Percentiles rank a stretch among this genome's conserved stretches.
Conservation (phyloP, 2,888 invertebrate genomes). For the Sthenelais limicola region DNA sequence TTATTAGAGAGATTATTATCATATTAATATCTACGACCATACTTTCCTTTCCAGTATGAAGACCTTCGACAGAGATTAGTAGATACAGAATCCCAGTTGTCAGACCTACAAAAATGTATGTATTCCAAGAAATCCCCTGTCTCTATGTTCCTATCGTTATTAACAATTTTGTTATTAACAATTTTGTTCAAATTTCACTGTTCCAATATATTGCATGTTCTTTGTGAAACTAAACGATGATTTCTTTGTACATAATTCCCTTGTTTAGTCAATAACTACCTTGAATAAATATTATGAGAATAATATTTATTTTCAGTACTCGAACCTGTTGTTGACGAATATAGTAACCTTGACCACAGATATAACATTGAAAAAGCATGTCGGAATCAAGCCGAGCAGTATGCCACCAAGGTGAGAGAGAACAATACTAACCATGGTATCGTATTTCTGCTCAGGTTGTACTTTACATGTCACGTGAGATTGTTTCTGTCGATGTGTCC, state of each 20-base stretch:
- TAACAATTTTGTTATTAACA: no score
- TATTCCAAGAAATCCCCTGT: not conserved
- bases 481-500: no score
- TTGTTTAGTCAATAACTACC: no score
- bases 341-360: constrained; percentile 58
- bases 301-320: constrained; percentile 29
- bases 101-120: constrained; percentile 38
- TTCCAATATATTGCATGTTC: not conserved
- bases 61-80: constrained; percentile 39
- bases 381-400: constrained; percentile 60
- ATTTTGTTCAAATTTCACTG: not conserved
- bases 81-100: constrained; percentile 42
- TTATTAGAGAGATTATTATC: no score
- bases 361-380: constrained; percentile 62
- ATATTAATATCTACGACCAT: not conserved
- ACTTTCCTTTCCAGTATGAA: constrained; percentile 43
- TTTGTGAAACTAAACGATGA: not conserved
- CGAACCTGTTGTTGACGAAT: constrained; percentile 56
- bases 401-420: constrained; percentile 60
- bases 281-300: no score
- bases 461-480: no score
- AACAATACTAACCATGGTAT: no score
- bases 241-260: no score
- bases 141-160: not conserved
- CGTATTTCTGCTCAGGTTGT: no score